Conservation (phyloP, 2,888 invertebrate genomes). For the Hedychridium roseum region DNA sequence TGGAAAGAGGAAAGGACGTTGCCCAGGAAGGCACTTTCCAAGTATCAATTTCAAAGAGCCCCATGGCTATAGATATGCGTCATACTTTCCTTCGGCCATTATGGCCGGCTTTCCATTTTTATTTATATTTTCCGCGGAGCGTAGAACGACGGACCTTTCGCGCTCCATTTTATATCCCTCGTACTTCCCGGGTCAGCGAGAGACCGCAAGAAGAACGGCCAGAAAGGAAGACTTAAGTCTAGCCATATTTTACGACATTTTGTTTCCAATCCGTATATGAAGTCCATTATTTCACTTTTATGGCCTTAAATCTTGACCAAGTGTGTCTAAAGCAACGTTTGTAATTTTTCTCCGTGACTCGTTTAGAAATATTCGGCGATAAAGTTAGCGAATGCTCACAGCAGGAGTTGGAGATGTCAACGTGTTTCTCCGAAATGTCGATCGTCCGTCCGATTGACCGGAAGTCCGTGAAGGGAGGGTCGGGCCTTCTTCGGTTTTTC, state of each 20-base stretch:
- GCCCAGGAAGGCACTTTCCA: slow-evolving; percentile 41
- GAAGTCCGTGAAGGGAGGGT: slow-evolving; percentile 28
- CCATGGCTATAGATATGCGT: slow-evolving; percentile 49
- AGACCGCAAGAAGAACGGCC: background rate
- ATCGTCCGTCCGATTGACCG: slow-evolving; percentile 30
- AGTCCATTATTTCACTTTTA: slow-evolving; percentile 53
- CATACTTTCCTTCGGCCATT: slow-evolving; percentile 59
- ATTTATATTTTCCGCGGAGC: slow-evolving; percentile 55
- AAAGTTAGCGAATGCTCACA: too few relatives aligned
- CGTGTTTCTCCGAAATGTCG: too few relatives aligned
- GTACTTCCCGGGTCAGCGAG: slow-evolving; percentile 22
- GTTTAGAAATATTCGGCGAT: too few relatives aligned
- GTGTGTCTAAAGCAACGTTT: slow-evolving; percentile 29
- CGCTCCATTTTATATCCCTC: slow-evolving; percentile 30
- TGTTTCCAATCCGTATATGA: slow-evolving; percentile 56
- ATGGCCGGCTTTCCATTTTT: slow-evolving; percentile 63
- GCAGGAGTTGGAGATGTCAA: too few relatives aligned
- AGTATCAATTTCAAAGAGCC: slow-evolving; percentile 59
- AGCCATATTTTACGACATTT: slow-evolving; percentile 56
- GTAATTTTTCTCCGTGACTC: too few relatives aligned
- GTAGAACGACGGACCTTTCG: slow-evolving; percentile 11
- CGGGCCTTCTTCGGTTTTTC: slow-evolving; percentile 54
- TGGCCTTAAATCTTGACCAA: slow-evolving; percentile 49
- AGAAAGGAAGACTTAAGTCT: background rate
- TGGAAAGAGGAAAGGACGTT: slow-evolving; percentile 2